These are phyloP conservation scores for Cephus runcator DNA, from an alignment of 2,888 invertebrate species.

Conservation along the genomic window DNA sequence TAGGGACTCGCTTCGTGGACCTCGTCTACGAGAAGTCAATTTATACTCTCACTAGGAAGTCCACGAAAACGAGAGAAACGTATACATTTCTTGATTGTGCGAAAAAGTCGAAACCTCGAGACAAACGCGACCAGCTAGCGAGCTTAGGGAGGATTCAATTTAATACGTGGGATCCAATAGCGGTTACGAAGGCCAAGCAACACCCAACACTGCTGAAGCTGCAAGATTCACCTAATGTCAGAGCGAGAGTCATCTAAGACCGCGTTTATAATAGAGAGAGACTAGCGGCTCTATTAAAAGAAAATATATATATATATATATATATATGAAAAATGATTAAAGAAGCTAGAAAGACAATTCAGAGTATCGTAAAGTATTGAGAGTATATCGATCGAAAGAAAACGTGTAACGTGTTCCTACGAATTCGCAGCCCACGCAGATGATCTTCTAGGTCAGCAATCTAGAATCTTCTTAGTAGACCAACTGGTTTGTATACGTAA, in stretches of 20 bases:
- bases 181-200: constrained; percentile 60
- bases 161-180: constrained; percentile 36
- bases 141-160: neutral
- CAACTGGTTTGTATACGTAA: neutral
- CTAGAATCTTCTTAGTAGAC: neutral
- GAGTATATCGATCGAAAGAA: neutral
- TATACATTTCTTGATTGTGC: neutral
- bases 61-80: neutral
- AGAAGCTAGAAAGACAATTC: neutral
- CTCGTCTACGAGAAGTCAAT: neutral
- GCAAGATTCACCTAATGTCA: constrained; percentile 4
- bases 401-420: neutral
- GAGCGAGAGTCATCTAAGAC: neutral
- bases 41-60: neutral
- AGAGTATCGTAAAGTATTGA: neutral
- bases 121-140: neutral
- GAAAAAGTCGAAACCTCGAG: neutral
- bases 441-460: constrained; percentile 33
- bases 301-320: no score
- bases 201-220: constrained; percentile 14
- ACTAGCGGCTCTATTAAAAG: neutral
- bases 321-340: neutral
- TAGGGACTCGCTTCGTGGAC: neutral
- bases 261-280: neutral
- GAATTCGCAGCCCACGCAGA: constrained; percentile 17